phyloP scores from a whole-genome alignment of 64 coral and sea anemone species.

The Pachyseris speciosa region DNA sequence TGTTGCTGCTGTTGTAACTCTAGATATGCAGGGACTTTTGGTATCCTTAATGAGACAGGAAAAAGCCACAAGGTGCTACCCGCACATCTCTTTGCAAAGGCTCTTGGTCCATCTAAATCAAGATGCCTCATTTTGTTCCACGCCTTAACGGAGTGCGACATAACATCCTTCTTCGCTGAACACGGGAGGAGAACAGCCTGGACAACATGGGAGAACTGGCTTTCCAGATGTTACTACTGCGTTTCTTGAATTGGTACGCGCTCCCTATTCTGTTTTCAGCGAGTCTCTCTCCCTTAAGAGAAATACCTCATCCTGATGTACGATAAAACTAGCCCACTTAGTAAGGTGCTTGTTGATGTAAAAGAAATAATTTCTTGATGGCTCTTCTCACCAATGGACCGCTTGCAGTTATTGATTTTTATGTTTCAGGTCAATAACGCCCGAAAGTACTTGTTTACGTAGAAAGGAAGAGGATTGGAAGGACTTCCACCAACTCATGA shows the following conservation, averaged over 20 bases:
- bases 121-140: constrained; percentile 31
- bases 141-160: constrained; percentile 63
- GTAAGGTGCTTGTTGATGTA: too few relatives aligned
- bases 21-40: not conserved
- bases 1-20: not conserved
- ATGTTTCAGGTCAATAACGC: constrained; percentile 38
- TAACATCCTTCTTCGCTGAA: constrained; percentile 40
- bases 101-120: constrained; percentile 2
- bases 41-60: constrained; percentile 35
- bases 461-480: constrained; percentile 22
- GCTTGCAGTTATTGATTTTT: too few relatives aligned
- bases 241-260: not conserved
- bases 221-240: constrained; percentile 53
- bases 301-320: constrained; percentile 39
- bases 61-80: not conserved
- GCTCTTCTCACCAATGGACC: too few relatives aligned
- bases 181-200: constrained; percentile 47
- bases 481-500: constrained; percentile 40
- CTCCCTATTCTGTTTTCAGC: not conserved
- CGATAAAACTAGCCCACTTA: constrained; percentile 3
- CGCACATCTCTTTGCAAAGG: constrained; percentile 23
- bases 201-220: constrained; percentile 37
- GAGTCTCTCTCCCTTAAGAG: constrained; percentile 24
- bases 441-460: constrained; percentile 35
- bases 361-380: too few relatives aligned